phyloP scores from a whole-genome alignment of 2,797 vertebrate genomes.

The Chelonia mydas region DNA sequence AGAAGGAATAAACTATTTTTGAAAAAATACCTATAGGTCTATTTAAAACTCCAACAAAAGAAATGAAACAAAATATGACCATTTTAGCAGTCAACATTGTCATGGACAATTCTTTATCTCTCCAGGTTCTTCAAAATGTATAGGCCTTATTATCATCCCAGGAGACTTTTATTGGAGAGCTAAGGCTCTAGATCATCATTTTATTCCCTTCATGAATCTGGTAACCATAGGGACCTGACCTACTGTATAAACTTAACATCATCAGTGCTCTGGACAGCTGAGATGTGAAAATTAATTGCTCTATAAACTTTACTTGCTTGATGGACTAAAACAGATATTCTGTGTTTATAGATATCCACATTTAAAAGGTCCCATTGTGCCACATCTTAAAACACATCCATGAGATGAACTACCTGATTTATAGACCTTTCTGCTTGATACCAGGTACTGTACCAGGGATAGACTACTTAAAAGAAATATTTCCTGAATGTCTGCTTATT shows the following conservation, averaged over 20 bases:
- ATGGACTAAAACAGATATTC: background rate
- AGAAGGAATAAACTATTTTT: background rate
- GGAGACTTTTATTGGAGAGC: background rate
- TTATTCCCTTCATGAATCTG: background rate
- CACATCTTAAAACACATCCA: background rate
- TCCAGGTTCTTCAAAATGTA: background rate
- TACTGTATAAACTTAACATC: background rate
- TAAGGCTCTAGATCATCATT: background rate
- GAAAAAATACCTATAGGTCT: background rate
- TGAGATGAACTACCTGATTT: background rate
- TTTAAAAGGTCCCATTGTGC: background rate
- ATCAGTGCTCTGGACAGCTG: background rate
- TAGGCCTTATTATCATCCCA: background rate
- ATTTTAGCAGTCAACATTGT: background rate
- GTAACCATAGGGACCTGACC: background rate
- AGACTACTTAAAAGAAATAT: background rate
- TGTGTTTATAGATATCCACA: background rate
- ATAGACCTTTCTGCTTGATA: background rate
- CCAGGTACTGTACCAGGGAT: background rate
- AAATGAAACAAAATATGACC: background rate
- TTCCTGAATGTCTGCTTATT: background rate
- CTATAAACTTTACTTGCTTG: background rate
- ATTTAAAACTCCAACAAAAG: background rate
- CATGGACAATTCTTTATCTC: background rate
- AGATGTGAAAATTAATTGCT: background rate